These are phyloP conservation scores for Sussaba pulchella DNA, from an alignment of 2,888 invertebrate genomes.

Conservation along the genomic window DNA sequence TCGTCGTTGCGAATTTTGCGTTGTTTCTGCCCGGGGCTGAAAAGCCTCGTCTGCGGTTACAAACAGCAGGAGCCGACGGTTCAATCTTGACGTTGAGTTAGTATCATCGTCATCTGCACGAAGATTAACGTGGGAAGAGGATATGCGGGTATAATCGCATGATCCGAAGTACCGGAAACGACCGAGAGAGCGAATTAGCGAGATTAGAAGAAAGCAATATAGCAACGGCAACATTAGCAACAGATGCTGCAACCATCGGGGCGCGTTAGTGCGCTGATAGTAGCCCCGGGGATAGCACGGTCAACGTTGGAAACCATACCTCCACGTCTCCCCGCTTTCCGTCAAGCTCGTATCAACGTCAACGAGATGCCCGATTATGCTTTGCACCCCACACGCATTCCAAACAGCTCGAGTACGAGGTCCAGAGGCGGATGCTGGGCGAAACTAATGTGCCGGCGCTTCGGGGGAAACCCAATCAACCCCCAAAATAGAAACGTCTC, in stretches of 20 bases:
- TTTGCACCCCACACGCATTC: background rate
- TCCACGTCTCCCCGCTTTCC: constrained; percentile 48
- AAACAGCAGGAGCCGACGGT: background rate
- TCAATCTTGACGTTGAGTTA: constrained; percentile 20
- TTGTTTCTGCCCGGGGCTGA: too few relatives aligned
- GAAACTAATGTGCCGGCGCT: background rate
- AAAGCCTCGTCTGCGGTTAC: background rate
- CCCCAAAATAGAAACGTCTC: too few relatives aligned
- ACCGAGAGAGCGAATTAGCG: constrained; percentile 76
- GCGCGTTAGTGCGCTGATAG: too few relatives aligned
- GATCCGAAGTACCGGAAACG: constrained; percentile 62
- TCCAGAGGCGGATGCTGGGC: background rate
- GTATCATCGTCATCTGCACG: constrained; percentile 20
- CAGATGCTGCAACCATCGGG: background rate
- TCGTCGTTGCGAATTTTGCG: background rate
- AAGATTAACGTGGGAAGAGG: constrained; percentile 29
- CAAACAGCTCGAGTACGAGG: background rate
- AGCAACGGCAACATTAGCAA: constrained; percentile 34
- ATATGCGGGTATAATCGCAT: background rate
- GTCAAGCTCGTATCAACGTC: constrained; percentile 71
- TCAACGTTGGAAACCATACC: too few relatives aligned
- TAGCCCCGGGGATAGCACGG: constrained; percentile 7
- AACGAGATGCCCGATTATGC: constrained; percentile 60
- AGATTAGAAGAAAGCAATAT: constrained; percentile 76
- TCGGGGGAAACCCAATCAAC: background rate